Evolutionary conservation across 2,113 vertebrate genomes (phyloP).

Genomic region (Mirza zaza): DNA sequence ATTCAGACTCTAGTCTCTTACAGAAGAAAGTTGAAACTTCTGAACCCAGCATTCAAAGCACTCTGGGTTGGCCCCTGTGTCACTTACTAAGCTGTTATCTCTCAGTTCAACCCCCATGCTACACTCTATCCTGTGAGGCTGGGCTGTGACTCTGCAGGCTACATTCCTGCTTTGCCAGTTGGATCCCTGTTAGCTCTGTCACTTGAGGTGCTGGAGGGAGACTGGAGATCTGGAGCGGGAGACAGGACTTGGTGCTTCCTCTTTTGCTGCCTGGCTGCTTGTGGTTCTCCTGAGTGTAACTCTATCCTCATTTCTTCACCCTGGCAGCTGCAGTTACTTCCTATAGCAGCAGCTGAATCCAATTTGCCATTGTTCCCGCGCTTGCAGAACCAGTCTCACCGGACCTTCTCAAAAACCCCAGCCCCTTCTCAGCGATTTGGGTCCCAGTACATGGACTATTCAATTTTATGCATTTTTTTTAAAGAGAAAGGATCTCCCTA

Average conservation of each 20-base stretch:
- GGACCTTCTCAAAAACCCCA: not conserved
- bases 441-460: not conserved
- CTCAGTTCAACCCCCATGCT: not conserved
- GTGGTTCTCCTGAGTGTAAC: not conserved
- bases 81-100: not conserved
- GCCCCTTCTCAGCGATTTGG: not conserved
- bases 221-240: not conserved
- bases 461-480: not conserved
- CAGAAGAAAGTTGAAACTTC: not conserved
- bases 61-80: not conserved
- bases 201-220: not conserved
- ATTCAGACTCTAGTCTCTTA: not conserved
- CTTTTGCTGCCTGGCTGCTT: not conserved
- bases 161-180: not conserved
- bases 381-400: not conserved
- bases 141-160: not conserved
- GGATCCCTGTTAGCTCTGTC: not conserved
- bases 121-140: not conserved
- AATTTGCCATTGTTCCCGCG: not conserved
- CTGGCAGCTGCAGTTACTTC: not conserved
- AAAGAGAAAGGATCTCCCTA: no score
- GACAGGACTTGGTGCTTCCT: not conserved
- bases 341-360: not conserved
- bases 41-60: not conserved
- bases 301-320: not conserved